phyloP scores from a whole-genome alignment of 2,113 vertebrate genomes.

The Amblyopsis rosae region DNA sequence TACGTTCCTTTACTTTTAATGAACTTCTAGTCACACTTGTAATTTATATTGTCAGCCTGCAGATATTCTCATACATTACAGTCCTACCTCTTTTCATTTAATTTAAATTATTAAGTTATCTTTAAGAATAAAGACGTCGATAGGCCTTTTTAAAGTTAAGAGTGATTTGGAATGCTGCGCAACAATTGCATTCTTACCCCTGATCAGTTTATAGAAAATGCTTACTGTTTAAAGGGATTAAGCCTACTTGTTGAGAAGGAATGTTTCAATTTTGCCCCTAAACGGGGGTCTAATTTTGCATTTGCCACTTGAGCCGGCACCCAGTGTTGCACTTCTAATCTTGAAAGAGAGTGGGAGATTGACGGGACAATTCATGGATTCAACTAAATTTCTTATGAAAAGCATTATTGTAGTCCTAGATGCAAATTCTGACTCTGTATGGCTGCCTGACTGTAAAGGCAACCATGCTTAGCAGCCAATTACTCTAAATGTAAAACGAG shows the following conservation, averaged over 20 bases:
- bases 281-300: conserved; percentile 40
- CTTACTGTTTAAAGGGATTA: conserved; percentile 72
- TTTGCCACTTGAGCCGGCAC: neutral
- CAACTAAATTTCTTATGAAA: conserved; percentile 19
- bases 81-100: too few species aligned
- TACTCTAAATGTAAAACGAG: too few species aligned
- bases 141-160: neutral
- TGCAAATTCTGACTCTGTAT: neutral
- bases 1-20: too few species aligned
- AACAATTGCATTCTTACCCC: conserved; percentile 68
- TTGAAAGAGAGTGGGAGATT: conserved; percentile 48
- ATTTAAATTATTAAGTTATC: too few species aligned
- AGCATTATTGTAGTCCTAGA: neutral
- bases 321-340: conserved; percentile 44
- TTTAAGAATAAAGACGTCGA: too few species aligned
- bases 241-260: conserved; percentile 49
- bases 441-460: neutral
- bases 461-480: neutral
- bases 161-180: conserved; percentile 5
- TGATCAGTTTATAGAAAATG: conserved; percentile 63
- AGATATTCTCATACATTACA: too few species aligned
- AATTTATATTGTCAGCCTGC: too few species aligned
- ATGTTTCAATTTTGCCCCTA: conserved; percentile 72
- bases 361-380: conserved; percentile 54
- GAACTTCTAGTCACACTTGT: too few species aligned